These are phyloP conservation scores for Ispidina picta DNA, from an alignment of 2,797 vertebrate genomes.

Conservation along the genomic window DNA sequence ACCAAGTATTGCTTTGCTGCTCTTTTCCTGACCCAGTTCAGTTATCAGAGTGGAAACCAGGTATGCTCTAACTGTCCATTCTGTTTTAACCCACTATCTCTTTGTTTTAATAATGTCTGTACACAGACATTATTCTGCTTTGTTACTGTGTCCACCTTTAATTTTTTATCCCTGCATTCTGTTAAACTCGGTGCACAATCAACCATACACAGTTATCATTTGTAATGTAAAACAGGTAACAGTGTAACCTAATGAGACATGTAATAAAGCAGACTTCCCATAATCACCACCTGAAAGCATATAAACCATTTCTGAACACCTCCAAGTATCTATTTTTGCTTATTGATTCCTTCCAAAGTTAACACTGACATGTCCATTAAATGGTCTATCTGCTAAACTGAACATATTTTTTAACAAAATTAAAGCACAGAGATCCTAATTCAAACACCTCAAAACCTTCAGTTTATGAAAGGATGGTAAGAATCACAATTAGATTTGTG, in stretches of 20 bases:
- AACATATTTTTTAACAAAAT: neutral
- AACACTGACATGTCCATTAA: neutral
- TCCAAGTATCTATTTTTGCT: neutral
- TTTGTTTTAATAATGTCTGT: neutral
- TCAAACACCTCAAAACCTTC: neutral
- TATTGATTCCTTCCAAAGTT: slow-evolving; percentile 2
- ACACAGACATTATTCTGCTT: neutral
- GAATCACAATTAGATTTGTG: slow-evolving; percentile 46
- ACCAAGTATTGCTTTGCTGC: neutral
- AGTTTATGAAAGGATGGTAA: slow-evolving; percentile 6
- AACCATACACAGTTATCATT: neutral
- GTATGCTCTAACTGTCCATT: neutral
- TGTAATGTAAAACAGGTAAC: slow-evolving; percentile 16
- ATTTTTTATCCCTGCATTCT: neutral
- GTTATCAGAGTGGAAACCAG: neutral
- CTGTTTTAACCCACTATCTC: neutral
- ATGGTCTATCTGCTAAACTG: neutral
- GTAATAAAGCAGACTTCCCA: slow-evolving; percentile 26
- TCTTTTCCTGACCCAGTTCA: neutral
- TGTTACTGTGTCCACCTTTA: neutral
- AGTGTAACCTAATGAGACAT: slow-evolving; percentile 30
- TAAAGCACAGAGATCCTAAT: neutral
- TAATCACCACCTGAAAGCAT: slow-evolving; percentile 11
- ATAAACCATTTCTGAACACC: neutral
- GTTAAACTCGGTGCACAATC: neutral